phyloP scores from a whole-genome alignment of 2,888 invertebrate species.

The Cephonodes hylas region DNA sequence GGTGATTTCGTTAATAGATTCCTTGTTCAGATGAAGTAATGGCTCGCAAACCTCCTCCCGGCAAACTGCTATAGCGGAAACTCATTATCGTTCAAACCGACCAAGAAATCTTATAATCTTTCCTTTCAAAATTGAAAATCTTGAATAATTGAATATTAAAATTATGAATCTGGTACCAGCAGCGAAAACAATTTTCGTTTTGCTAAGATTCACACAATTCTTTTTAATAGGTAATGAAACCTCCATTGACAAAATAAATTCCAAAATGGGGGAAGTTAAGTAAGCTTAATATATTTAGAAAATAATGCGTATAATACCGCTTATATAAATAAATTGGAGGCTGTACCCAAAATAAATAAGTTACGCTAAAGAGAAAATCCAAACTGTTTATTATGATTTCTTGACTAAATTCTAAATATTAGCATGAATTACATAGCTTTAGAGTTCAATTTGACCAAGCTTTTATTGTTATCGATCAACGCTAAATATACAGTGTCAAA shows the following conservation, averaged over 20 bases:
- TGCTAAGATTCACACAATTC: constrained; percentile 19
- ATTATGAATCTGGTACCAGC: constrained; percentile 53
- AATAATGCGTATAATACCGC: constrained; percentile 26
- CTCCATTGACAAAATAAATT: constrained; percentile 22
- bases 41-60: constrained; percentile 54
- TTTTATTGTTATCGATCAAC: too few relatives aligned
- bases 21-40: constrained; percentile 52
- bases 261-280: constrained; percentile 18
- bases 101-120: constrained; percentile 75
- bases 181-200: constrained; percentile 44
- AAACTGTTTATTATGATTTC: background rate
- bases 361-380: background rate
- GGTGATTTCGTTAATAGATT: constrained; percentile 53
- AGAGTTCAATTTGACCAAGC: too few relatives aligned
- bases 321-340: constrained; percentile 12
- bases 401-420: background rate
- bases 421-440: background rate
- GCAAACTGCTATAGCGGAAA: constrained; percentile 72
- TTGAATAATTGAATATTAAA: constrained; percentile 72
- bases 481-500: too few relatives aligned
- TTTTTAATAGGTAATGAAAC: constrained; percentile 14
- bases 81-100: constrained; percentile 74
- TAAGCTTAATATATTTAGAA: constrained; percentile 17
- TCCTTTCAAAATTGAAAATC: constrained; percentile 71
- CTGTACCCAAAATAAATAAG: constrained; percentile 24